A percentile compares a stretch with the other conserved stretches of the same genome.
Evolutionary conservation across 2,113 vertebrate species (phyloP).

Genomic region (Podarcis muralis): DNA sequence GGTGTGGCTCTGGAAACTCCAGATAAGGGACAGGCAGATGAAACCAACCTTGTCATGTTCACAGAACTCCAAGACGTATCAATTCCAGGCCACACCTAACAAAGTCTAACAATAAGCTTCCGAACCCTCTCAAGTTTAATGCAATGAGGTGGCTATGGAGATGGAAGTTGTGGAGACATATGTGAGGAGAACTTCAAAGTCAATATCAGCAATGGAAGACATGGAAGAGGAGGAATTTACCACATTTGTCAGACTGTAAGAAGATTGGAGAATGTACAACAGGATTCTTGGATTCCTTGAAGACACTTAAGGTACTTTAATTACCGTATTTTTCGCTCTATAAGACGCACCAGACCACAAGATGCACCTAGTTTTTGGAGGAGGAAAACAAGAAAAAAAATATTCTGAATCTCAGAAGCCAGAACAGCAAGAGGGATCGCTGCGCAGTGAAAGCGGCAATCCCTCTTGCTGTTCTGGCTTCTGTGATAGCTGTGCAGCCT

Average conservation of each 20-base stretch:
- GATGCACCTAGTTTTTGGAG: no score
- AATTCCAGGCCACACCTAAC: background rate
- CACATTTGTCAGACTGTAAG: background rate
- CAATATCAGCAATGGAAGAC: fast-evolving
- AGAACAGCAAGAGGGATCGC: no score
- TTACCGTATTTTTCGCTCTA: no score
- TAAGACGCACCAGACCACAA: no score
- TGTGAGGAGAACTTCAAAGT: background rate
- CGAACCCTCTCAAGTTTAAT: background rate
- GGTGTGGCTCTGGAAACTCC: background rate
- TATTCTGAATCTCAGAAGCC: no score
- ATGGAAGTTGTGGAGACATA: background rate
- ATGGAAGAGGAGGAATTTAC: background rate
- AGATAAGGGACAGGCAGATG: background rate
- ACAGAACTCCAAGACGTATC: background rate
- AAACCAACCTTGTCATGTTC: background rate
- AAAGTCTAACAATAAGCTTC: background rate
- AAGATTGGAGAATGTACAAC: background rate
- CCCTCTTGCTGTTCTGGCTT: no score
- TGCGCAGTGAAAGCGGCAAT: no score
- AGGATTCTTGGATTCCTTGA: background rate
- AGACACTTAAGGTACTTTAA: background rate
- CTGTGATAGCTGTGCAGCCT: no score
- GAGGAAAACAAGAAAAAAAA: no score
- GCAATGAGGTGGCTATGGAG: fast-evolving